Evolutionary conservation across 2,888 invertebrate genomes (phyloP), one percentile per base, ranked within the genome.

Genomic region (Pegoplata infirma): DNA sequence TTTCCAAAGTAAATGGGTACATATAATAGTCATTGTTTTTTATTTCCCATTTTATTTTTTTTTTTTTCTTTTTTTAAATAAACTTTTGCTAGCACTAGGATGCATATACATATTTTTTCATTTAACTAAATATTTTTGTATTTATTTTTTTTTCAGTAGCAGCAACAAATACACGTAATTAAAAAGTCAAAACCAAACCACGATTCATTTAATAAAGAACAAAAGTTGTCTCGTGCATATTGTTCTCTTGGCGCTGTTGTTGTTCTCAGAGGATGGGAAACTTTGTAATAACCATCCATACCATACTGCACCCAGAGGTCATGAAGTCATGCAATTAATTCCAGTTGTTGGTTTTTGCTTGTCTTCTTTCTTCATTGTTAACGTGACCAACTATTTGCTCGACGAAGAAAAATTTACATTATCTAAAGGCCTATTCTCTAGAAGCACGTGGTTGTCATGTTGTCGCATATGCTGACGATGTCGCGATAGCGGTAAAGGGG

Each of bases 151-250:
- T 53, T n/a, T n/a, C n/a, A n/a, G 28, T 46, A n/a, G n/a, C n/a
- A n/a, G 32, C 14, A 46, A 56, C 53, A 56, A 47, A 46, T 59
- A 59, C 55, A 56, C 47, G 28, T 59, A 71, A 71, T 76, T 76
- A 71, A 67, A 67, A 66, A 76, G 66, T 71, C 66, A 71, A 46
- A 76, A 53, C 44, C 64, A 76, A 76, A 59, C 69, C 53, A 53
- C 59, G 64, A 53, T 51, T 69, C 58, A 76, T 76, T 76, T 64
- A 51, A 76, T 58, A 64, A 64, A 69, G 63, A 76, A 76, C 69
- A 66, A 71, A 71, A 53, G 69, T 67, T 56, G 71, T 72, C 59
- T 66, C 64, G 32, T 55, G 49, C 66, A 71, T 58, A 63, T 63
- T 44, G 28, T 56, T 40, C 44, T 51, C 40, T 53, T 21, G 44